These are phyloP conservation scores for Parazoanthus atlanticus DNA, from an alignment of 92 coral and sea anemone species.

Conservation along the genomic window DNA sequence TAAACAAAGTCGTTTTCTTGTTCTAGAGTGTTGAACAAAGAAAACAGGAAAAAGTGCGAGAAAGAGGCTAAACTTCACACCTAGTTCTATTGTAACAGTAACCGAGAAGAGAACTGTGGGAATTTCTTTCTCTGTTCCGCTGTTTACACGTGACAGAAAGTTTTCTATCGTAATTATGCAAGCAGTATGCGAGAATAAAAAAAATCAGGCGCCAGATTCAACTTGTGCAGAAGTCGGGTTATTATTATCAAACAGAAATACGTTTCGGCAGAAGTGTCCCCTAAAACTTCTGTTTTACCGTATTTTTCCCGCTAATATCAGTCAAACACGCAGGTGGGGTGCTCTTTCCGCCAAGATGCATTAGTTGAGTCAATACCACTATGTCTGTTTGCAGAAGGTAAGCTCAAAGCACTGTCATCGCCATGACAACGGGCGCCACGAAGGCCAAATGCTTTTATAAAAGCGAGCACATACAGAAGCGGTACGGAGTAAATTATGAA, in stretches of 20 bases:
- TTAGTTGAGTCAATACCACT: conserved; percentile 37
- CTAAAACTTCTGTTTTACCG: conserved; percentile 24
- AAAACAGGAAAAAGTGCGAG: background rate
- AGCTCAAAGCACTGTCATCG: conserved; percentile 19
- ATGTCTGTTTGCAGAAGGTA: conserved; percentile 47
- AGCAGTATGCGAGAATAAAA: background rate
- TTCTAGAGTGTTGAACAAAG: conserved; percentile 8
- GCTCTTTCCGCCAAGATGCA: conserved; percentile 38
- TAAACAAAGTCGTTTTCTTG: background rate
- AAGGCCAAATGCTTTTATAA: conserved; percentile 44
- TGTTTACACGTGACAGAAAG: background rate
- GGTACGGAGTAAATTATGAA: conserved; percentile 26
- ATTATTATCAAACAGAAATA: background rate
- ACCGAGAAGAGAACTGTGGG: background rate
- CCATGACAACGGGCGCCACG: conserved; percentile 43
- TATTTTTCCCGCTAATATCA: conserved; percentile 31
- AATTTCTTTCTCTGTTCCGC: background rate
- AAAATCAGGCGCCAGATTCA: background rate
- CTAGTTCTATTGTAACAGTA: background rate
- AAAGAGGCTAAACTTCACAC: background rate
- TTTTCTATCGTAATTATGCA: background rate
- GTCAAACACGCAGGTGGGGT: conserved; percentile 32
- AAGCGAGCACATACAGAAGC: conserved; percentile 15
- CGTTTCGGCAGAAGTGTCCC: conserved; percentile 20
- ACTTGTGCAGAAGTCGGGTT: background rate